Conservation (phyloP, 2,888 invertebrate genomes). For the Synergus japonicus region DNA sequence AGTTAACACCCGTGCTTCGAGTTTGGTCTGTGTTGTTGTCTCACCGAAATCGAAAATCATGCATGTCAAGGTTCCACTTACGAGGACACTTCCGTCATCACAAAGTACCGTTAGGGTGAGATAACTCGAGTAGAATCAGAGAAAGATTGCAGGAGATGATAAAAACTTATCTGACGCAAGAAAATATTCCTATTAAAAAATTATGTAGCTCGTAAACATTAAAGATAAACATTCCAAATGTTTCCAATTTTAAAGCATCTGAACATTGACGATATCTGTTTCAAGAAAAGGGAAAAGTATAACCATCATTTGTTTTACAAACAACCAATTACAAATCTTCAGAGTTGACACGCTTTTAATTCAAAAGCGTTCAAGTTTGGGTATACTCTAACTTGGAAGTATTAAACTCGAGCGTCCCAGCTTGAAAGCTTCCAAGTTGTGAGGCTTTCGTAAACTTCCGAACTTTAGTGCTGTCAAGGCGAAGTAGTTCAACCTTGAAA, state of each 20-base stretch:
- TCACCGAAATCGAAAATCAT: constrained; percentile 24
- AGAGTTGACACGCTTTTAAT: constrained; percentile 12
- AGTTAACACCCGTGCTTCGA: constrained; percentile 26
- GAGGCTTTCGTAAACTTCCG: constrained; percentile 4
- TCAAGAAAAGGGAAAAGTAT: neutral
- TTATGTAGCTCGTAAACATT: too few relatives aligned
- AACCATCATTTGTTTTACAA: too few relatives aligned
- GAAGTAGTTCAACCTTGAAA: constrained; percentile 34
- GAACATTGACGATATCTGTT: neutral
- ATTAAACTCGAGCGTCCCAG: constrained; percentile 21
- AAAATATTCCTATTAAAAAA: too few relatives aligned
- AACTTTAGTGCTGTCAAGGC: constrained; percentile 2
- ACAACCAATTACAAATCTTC: neutral
- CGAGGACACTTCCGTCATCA: constrained; percentile 31
- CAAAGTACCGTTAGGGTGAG: constrained; percentile 2
- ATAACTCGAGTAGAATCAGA: constrained; percentile 6
- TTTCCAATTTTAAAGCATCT: neutral
- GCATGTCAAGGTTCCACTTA: constrained; percentile 29
- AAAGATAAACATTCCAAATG: too few relatives aligned
- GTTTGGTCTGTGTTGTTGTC: constrained; percentile 12
- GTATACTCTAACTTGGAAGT: constrained; percentile 17
- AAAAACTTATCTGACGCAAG: too few relatives aligned
- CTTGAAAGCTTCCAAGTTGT: constrained; percentile 24
- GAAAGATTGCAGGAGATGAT: neutral
- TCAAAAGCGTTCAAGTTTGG: constrained; percentile 15